Evolutionary conservation across 2,888 invertebrate species (phyloP).

Genomic region (Brachypalpus laphriformis): DNA sequence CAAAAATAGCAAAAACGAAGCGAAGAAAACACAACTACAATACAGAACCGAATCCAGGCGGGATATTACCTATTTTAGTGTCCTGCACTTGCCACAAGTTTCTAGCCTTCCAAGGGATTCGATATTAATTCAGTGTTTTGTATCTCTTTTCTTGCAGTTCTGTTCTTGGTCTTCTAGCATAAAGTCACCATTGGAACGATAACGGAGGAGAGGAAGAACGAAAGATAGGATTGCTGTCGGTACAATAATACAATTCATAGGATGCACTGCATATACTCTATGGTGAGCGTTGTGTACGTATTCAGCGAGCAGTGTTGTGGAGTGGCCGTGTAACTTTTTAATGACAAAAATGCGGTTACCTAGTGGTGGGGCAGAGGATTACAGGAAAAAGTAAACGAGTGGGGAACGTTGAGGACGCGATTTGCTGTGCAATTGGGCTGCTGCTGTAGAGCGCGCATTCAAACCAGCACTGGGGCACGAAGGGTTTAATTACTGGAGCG

Average conservation of each 20-base stretch:
- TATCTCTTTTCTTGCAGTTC: constrained; percentile 67
- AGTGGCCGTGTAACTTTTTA: constrained; percentile 74
- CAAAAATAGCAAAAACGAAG: constrained; percentile 1
- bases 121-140: constrained; percentile 62
- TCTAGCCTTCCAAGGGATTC: constrained; percentile 45
- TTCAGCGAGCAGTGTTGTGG: constrained; percentile 52
- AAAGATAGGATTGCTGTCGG: constrained; percentile 61
- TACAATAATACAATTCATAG: constrained; percentile 66
- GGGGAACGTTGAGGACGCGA: constrained; percentile 33
- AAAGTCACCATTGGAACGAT: constrained; percentile 24
- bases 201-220: constrained; percentile 24
- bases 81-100: constrained; percentile 47
- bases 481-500: constrained; percentile 70
- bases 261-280: constrained; percentile 69
- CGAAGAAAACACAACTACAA: not conserved
- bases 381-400: constrained; percentile 60
- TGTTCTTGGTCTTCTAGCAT: constrained; percentile 9
- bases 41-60: constrained; percentile 5
- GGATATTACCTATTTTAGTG: constrained; percentile 59
- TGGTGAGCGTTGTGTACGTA: constrained; percentile 48
- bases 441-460: constrained; percentile 58
- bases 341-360: constrained; percentile 74
- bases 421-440: constrained; percentile 55
- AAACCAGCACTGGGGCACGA: constrained; percentile 61
- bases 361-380: constrained; percentile 60